A percentile compares a stretch with the other conserved stretches of the same genome.
phyloP scores from a whole-genome alignment of 2,888 invertebrate genomes.

The Athrips mouffetella region DNA sequence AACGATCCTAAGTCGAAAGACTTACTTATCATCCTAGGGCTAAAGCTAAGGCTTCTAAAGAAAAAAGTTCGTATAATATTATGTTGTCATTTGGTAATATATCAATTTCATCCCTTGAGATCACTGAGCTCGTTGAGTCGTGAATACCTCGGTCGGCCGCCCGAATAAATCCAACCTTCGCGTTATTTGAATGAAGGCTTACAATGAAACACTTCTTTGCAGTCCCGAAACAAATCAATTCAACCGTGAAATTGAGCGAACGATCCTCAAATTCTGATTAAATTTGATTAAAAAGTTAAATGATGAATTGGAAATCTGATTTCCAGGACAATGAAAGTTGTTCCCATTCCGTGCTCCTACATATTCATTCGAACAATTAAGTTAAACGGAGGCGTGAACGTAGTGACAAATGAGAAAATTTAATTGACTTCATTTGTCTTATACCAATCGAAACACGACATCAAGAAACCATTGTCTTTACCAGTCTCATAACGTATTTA shows the following conservation, averaged over 20 bases:
- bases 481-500: too few species aligned
- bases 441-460: not conserved
- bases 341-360: slow-evolving; percentile 23
- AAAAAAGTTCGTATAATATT: slow-evolving; percentile 24
- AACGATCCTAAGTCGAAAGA: too few species aligned
- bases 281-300: slow-evolving; percentile 69
- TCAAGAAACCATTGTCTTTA: too few species aligned
- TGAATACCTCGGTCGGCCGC: slow-evolving; percentile 50
- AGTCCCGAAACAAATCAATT: slow-evolving; percentile 65
- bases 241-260: slow-evolving; percentile 66
- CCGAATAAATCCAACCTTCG: slow-evolving; percentile 58
- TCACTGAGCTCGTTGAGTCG: slow-evolving; percentile 51
- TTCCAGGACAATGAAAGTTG: slow-evolving; percentile 40
- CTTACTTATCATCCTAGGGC: too few species aligned
- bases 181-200: slow-evolving; percentile 64
- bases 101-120: slow-evolving; percentile 36
- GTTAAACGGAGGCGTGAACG: not conserved
- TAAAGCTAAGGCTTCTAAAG: too few species aligned
- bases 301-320: slow-evolving; percentile 58
- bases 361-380: not conserved
- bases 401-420: not conserved
- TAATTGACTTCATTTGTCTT: not conserved
- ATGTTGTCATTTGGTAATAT: slow-evolving; percentile 36
- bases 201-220: slow-evolving; percentile 68
- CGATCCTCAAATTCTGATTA: slow-evolving; percentile 63